Conservation (phyloP, 2,888 invertebrate species). For the Carabus problematicus region DNA sequence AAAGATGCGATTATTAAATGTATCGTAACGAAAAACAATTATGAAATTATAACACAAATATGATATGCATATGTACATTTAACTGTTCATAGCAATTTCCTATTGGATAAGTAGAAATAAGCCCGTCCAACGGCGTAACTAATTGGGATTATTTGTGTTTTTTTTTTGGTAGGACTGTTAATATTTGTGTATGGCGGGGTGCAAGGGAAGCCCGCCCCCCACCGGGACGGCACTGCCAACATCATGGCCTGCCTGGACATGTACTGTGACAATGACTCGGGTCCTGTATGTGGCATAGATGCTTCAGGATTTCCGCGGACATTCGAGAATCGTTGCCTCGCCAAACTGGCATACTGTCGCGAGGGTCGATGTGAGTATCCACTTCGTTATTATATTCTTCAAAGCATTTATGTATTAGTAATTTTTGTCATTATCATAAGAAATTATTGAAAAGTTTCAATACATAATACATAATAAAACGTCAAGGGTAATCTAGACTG, state of each 20-base stretch:
- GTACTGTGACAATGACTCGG: constrained; percentile 57
- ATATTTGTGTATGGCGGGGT: constrained; percentile 18
- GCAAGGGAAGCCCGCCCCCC: constrained; percentile 23
- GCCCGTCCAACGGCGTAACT: no score
- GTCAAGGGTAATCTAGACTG: no score
- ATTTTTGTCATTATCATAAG: no score
- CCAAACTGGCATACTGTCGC: constrained; percentile 65
- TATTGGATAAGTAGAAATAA: no score
- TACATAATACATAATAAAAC: no score
- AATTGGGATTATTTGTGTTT: no score
- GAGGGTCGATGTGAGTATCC: constrained; percentile 65
- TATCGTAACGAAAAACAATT: no score
- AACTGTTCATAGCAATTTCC: no score
- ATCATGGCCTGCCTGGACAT: constrained; percentile 21
- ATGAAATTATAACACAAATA: no score
- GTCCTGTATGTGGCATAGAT: constrained; percentile 67
- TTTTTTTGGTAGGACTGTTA: constrained; percentile 10
- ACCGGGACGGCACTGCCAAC: constrained; percentile 23
- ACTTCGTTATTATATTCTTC: not conserved
- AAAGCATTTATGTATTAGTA: not conserved
- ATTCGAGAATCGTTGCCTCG: constrained; percentile 66
- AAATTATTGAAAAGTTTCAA: no score
- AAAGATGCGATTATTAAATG: no score
- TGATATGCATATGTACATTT: no score
- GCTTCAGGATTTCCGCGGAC: constrained; percentile 65